phyloP scores from a whole-genome alignment of 2,113 vertebrate species.

The Archocentrus centrarchus region DNA sequence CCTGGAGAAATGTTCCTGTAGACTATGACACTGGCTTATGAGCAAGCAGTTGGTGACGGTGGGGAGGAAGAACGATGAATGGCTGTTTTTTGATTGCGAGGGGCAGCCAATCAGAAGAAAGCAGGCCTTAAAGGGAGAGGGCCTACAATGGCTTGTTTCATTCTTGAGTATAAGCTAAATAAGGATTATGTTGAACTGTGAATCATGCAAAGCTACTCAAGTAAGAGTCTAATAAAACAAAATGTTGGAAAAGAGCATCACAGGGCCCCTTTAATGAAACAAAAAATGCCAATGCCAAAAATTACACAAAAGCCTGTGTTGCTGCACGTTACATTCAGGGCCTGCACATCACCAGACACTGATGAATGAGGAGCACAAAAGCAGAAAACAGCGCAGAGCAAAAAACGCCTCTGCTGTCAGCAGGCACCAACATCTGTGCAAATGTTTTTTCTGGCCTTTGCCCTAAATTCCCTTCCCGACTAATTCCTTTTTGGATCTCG shows the following conservation, averaged over 20 bases:
- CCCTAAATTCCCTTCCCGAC: slow-evolving; percentile 15
- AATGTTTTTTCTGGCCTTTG: slow-evolving; percentile 47
- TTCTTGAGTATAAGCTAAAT: neutral
- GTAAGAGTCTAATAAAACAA: neutral
- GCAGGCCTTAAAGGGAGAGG: neutral
- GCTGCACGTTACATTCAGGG: neutral
- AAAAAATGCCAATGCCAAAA: neutral
- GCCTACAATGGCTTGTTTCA: neutral
- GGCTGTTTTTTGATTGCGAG: neutral
- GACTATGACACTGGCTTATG: too few species aligned
- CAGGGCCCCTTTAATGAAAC: neutral
- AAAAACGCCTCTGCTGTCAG: neutral
- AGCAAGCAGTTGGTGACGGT: neutral
- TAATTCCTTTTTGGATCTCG: slow-evolving; percentile 20
- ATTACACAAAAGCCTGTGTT: neutral
- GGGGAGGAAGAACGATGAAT: neutral
- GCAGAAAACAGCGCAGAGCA: neutral
- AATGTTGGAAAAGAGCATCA: neutral
- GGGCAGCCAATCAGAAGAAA: neutral
- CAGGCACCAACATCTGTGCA: slow-evolving; percentile 62
- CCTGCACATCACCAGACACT: neutral
- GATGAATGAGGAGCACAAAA: neutral
- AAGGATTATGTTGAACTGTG: neutral
- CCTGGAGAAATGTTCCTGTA: too few species aligned
- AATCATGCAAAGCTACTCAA: neutral